These are phyloP conservation scores for Drymonia ruficornis DNA, from an alignment of 2,888 invertebrate genomes.

Conservation along the genomic window DNA sequence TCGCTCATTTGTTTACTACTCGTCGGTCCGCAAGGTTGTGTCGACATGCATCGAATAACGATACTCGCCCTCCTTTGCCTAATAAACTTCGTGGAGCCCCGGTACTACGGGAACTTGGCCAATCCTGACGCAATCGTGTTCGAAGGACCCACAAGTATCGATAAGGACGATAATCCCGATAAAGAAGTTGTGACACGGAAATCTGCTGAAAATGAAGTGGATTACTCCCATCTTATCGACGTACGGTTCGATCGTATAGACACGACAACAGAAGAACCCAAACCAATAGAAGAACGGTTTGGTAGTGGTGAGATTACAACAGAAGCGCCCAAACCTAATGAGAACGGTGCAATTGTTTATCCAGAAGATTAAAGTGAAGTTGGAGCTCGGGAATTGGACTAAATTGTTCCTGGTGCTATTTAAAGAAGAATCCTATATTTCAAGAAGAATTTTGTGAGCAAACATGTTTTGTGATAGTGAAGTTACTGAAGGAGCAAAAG, in stretches of 20 bases:
- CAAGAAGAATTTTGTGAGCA: not conserved
- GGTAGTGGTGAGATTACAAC: not conserved
- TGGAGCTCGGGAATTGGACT: not conserved
- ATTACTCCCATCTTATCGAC: conserved; percentile 39
- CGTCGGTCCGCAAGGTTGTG: conserved; percentile 33
- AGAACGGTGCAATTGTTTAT: not conserved
- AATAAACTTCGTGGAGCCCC: conserved; percentile 26
- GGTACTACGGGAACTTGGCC: conserved; percentile 47
- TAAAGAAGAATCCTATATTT: not conserved
- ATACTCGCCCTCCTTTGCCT: conserved; percentile 30
- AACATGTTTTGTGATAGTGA: not conserved
- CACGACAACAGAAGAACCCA: not conserved
- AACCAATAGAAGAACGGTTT: too few species aligned
- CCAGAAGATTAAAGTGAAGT: not conserved
- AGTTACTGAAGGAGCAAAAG: not conserved
- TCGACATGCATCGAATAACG: conserved; percentile 28
- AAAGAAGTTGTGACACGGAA: conserved; percentile 14
- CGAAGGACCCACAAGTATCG: conserved; percentile 61
- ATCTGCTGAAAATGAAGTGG: conserved; percentile 38
- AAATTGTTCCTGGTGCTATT: too few species aligned
- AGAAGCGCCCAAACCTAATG: not conserved
- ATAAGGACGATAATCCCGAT: conserved; percentile 17
- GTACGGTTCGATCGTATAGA: conserved; percentile 34
- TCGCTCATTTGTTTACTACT: conserved; percentile 36
- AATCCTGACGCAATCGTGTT: conserved; percentile 61